phyloP scores from a whole-genome alignment of 2,888 invertebrate species.

The Oconnorella tubifera region DNA sequence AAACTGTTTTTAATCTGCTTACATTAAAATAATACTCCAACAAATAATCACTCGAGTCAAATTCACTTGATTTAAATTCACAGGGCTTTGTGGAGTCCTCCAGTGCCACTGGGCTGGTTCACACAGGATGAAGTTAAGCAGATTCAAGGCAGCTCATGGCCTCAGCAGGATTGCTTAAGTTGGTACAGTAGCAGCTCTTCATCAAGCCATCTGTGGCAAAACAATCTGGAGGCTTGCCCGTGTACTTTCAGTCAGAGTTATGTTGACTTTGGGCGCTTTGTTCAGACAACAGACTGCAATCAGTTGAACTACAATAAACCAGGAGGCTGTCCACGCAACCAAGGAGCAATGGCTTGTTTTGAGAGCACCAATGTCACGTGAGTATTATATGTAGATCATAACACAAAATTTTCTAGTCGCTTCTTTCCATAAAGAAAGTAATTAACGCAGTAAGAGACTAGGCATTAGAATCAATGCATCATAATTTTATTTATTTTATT shows the following conservation, averaged over 20 bases:
- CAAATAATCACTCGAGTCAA: too few species aligned
- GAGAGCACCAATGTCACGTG: conserved; percentile 1
- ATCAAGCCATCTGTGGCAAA: background rate
- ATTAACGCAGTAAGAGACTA: too few species aligned
- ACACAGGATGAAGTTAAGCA: background rate
- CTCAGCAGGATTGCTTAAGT: background rate
- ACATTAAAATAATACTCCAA: too few species aligned
- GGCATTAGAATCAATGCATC: too few species aligned
- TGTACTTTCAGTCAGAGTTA: conserved; percentile 9
- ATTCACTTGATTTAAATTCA: too few species aligned
- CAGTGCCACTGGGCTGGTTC: conserved; percentile 18
- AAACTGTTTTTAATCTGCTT: too few species aligned
- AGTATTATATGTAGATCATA: too few species aligned
- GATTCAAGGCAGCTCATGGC: background rate
- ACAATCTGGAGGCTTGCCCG: conserved; percentile 6
- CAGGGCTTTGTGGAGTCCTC: conserved; percentile 9
- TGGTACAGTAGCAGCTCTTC: background rate
- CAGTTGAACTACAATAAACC: background rate
- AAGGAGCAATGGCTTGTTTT: conserved; percentile 9
- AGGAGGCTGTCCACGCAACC: background rate
- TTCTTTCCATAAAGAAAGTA: too few species aligned
- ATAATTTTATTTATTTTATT: too few species aligned
- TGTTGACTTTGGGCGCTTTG: conserved; percentile 15
- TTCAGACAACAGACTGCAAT: conserved; percentile 5
- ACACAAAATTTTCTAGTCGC: too few species aligned